Evolutionary conservation across 2,888 invertebrate genomes (phyloP).

Genomic region (Acrobasis repandana): DNA sequence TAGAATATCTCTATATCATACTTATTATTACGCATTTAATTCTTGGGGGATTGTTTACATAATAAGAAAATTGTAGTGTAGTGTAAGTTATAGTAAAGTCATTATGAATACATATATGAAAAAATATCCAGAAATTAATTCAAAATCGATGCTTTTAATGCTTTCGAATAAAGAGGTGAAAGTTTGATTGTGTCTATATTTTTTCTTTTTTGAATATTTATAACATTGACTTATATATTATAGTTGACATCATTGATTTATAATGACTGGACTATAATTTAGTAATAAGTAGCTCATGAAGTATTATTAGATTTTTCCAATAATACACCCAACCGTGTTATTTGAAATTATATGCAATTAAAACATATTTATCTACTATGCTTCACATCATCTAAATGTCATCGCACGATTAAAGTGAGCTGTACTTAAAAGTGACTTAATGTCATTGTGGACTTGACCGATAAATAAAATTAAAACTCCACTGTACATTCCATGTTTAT

Average conservation of each 20-base stretch:
- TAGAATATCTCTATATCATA: constrained; percentile 1
- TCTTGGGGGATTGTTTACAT: neutral
- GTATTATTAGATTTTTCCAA: constrained; percentile 10
- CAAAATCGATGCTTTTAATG: too few relatives aligned
- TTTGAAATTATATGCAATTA: constrained; percentile 5
- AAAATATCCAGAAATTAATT: too few relatives aligned
- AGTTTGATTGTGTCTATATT: neutral
- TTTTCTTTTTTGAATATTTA: neutral
- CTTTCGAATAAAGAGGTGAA: neutral
- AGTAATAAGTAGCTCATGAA: neutral
- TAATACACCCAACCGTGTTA: neutral
- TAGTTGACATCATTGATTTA: too few relatives aligned
- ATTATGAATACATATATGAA: constrained; percentile 5
- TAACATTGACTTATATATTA: too few relatives aligned
- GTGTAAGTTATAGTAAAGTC: neutral
- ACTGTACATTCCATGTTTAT: constrained; percentile 14
- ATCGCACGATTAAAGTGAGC: neutral
- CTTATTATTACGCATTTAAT: neutral
- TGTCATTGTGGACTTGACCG: neutral
- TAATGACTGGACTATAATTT: constrained; percentile 1
- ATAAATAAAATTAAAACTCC: neutral
- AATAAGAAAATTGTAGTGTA: constrained; percentile 4
- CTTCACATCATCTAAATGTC: neutral
- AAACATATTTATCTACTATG: neutral
- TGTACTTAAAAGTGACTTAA: constrained; percentile 2